Percentiles rank a stretch among this genome's conserved stretches.
Conservation (phyloP, 2,888 invertebrate genomes). For the Drosophila subsilvestris region DNA sequence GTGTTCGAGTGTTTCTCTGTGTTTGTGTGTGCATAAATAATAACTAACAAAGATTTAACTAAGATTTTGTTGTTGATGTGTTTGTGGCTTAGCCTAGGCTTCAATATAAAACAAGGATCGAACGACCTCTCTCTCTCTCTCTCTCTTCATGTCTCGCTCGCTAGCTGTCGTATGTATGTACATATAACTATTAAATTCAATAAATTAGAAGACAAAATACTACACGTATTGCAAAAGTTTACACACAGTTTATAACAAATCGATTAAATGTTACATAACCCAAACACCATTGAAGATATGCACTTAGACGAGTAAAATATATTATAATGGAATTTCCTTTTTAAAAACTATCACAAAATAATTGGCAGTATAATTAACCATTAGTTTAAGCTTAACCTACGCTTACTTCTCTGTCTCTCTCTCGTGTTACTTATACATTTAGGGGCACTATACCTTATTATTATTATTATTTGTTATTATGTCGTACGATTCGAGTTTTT, state of each 20-base stretch:
- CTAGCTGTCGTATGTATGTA: conserved; percentile 59
- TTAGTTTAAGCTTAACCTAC: conserved; percentile 41
- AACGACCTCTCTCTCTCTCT: conserved; percentile 40
- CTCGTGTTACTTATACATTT: conserved; percentile 2
- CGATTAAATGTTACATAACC: conserved; percentile 58
- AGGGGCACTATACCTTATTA: neutral
- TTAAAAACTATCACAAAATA: conserved; percentile 80
- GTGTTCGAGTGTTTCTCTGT: conserved; percentile 28
- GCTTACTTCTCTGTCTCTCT: conserved; percentile 20
- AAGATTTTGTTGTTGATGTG: conserved; percentile 44
- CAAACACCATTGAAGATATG: conserved; percentile 68
- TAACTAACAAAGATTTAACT: conserved; percentile 80
- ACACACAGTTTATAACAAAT: conserved; percentile 60
- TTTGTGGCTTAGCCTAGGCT: conserved; percentile 51
- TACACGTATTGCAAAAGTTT: conserved; percentile 66
- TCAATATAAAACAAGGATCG: conserved; percentile 48
- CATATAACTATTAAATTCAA: conserved; percentile 63
- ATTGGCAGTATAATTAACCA: conserved; percentile 79
- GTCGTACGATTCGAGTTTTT: conserved; percentile 27
- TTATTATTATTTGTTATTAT: conserved; percentile 21
- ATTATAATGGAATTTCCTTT: conserved; percentile 14
- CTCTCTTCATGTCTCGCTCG: neutral
- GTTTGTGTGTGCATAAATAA: conserved; percentile 72
- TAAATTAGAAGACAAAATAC: conserved; percentile 66
- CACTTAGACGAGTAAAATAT: neutral